A percentile compares a stretch with the other conserved stretches of the same genome.
These are phyloP conservation scores for Leptarthrus brevirostris DNA, from an alignment of 2,888 invertebrate genomes.

Conservation along the genomic window DNA sequence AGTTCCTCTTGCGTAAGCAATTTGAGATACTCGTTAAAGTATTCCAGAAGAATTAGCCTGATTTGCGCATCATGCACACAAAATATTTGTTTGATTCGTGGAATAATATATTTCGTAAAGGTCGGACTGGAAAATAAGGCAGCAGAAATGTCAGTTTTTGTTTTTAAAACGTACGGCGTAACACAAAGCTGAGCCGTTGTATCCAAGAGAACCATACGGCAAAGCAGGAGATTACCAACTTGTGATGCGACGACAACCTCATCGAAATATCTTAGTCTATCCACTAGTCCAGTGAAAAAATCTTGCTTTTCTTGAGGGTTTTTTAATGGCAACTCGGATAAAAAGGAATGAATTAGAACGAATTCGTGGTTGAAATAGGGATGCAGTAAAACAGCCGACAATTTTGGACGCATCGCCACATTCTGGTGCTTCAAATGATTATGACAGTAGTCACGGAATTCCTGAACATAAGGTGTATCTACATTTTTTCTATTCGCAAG, in stretches of 20 bases:
- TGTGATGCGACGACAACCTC: conserved; percentile 86
- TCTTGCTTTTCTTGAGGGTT: conserved; percentile 78
- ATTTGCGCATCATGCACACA: conserved; percentile 87
- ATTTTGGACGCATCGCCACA: conserved; percentile 74
- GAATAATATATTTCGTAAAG: conserved; percentile 81
- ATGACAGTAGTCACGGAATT: conserved; percentile 78
- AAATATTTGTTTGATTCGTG: conserved; percentile 82
- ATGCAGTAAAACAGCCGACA: conserved; percentile 76
- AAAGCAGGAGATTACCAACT: conserved; percentile 80
- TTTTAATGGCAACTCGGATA: conserved; percentile 85
- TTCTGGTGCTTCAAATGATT: conserved; percentile 76
- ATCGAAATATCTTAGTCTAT: conserved; percentile 77
- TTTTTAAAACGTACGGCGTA: conserved; percentile 68
- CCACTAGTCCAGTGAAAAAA: conserved; percentile 80
- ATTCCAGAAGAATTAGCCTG: conserved; percentile 79
- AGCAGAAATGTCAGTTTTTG: conserved; percentile 68
- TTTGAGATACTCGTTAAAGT: conserved; percentile 81
- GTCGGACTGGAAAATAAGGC: conserved; percentile 76
- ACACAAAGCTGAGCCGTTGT: conserved; percentile 75
- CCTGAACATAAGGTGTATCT: conserved; percentile 77
- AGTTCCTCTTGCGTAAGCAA: conserved; percentile 82
- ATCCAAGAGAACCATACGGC: conserved; percentile 87
- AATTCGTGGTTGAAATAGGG: conserved; percentile 88
- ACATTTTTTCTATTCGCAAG: conserved; percentile 67
- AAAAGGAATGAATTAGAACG: conserved; percentile 83